Conservation (phyloP, 53 echinoderm and acorn worm genomes). For the Echinometra lucunter region DNA sequence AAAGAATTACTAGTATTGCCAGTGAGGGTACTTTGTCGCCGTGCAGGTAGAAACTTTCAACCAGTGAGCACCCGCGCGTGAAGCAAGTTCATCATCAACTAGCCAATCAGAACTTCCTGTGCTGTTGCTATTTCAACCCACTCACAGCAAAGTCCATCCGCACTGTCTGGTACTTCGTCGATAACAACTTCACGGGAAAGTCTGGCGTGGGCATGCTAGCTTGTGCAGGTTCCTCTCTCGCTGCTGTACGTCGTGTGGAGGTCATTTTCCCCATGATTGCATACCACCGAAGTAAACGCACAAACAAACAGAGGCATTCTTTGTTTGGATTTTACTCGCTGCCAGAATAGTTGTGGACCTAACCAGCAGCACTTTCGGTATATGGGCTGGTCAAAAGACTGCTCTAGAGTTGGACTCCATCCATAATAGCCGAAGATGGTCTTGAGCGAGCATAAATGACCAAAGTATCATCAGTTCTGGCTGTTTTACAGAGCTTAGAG, state of each 20-base stretch:
- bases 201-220: slow-evolving; percentile 29
- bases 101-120: slow-evolving; percentile 38
- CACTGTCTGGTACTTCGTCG: not conserved
- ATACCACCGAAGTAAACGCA: slow-evolving; percentile 23
- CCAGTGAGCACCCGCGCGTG: slow-evolving; percentile 51
- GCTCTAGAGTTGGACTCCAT: not conserved
- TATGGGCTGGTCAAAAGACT: not conserved
- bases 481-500: not conserved
- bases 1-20: too few species aligned
- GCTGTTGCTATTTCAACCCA: not conserved
- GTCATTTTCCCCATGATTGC: slow-evolving; percentile 28
- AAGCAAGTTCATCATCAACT: slow-evolving; percentile 21
- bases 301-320: slow-evolving; percentile 42
- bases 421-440: not conserved
- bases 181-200: slow-evolving; percentile 31
- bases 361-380: slow-evolving; percentile 21
- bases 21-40: not conserved
- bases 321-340: slow-evolving; percentile 43
- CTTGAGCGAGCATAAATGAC: not conserved
- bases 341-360: not conserved
- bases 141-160: not conserved
- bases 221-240: not conserved
- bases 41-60: slow-evolving; percentile 15
- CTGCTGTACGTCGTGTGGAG: not conserved
- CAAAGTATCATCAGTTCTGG: not conserved